Evolutionary conservation across 2,113 vertebrate species (phyloP).

Genomic region (Muntiacus reevesi): DNA sequence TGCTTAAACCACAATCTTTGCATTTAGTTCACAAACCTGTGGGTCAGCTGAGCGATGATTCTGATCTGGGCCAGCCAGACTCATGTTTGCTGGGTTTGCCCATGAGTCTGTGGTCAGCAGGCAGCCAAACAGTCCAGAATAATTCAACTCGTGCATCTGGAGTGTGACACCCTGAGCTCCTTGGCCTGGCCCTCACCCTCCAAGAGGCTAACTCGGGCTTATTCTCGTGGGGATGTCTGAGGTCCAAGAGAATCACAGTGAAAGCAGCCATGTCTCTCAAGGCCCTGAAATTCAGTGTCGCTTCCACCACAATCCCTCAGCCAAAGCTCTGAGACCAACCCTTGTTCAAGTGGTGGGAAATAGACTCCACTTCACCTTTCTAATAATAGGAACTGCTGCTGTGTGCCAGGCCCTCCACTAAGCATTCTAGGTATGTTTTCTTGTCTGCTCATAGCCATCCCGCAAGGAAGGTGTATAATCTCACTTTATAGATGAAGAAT

Average conservation of each 20-base stretch:
- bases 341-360: rapidly evolving
- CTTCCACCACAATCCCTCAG: too few relatives aligned
- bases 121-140: not conserved
- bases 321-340: not conserved
- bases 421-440: not conserved
- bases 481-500: not conserved
- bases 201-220: not conserved
- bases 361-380: not conserved
- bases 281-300: not conserved
- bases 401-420: not conserved
- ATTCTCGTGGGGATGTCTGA: not conserved
- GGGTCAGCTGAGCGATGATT: not conserved
- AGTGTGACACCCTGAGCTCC: not conserved
- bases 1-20: not conserved
- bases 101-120: not conserved
- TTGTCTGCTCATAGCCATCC: not conserved
- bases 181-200: not conserved
- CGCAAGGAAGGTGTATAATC: not conserved
- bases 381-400: not conserved
- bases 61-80: not conserved
- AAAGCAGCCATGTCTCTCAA: too few relatives aligned
- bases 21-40: not conserved
- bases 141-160: rapidly evolving
- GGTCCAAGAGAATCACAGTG: not conserved
- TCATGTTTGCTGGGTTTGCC: not conserved